A percentile compares a stretch with the other conserved stretches of the same genome.
phyloP scores from a whole-genome alignment of 2,797 vertebrate species.

The Tokudaia tokunoshimensis region DNA sequence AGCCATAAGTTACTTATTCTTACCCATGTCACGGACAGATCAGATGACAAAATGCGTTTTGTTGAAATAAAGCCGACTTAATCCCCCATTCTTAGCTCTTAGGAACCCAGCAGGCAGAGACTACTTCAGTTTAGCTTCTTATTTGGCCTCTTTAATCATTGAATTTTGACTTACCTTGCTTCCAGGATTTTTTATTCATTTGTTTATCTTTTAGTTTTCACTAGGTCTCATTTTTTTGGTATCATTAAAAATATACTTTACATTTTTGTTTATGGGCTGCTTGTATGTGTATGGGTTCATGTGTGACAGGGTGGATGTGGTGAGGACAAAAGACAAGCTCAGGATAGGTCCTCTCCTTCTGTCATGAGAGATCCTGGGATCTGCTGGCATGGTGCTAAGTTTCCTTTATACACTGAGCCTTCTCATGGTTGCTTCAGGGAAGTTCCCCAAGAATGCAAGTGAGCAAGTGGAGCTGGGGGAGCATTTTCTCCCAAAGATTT shows the following conservation, averaged over 20 bases:
- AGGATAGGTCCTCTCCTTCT: background rate
- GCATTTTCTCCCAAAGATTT: background rate
- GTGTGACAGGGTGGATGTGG: background rate
- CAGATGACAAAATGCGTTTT: conserved; percentile 61
- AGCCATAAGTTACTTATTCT: conserved; percentile 57
- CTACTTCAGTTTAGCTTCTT: conserved; percentile 54
- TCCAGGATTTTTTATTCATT: conserved; percentile 26
- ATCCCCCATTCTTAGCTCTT: conserved; percentile 50
- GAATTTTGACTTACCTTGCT: conserved; percentile 38
- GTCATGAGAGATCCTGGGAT: background rate
- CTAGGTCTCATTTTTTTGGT: conserved; percentile 15
- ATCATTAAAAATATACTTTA: background rate
- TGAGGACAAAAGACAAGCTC: background rate
- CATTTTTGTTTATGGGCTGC: background rate
- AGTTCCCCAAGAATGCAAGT: background rate
- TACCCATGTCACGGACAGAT: conserved; percentile 38
- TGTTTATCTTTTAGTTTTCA: background rate
- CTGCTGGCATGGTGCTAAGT: background rate
- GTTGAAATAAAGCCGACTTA: conserved; percentile 73
- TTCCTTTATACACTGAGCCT: background rate
- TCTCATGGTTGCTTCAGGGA: background rate
- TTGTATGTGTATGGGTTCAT: background rate
- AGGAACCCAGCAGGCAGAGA: conserved; percentile 55
- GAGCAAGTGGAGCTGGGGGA: background rate
- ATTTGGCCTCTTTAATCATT: conserved; percentile 20